Conservation (phyloP, 2,113 vertebrate genomes). For the Microtus montanus region DNA sequence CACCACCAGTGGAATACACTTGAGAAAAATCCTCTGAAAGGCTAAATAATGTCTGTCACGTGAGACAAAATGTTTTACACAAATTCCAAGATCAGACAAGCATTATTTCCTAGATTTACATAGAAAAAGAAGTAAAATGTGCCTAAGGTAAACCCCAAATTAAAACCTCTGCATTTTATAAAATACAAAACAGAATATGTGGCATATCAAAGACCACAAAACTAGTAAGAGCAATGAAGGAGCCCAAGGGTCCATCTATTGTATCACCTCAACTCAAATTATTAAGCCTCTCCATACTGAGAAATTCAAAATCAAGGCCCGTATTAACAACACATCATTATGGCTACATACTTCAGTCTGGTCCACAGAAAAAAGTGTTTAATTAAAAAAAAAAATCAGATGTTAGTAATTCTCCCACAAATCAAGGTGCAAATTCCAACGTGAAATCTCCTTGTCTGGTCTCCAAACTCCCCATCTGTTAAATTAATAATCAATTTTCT, state of each 20-base stretch:
- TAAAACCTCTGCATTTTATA: constrained; percentile 50
- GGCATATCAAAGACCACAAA: not conserved
- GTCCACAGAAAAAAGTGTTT: constrained; percentile 6
- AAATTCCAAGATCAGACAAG: not conserved
- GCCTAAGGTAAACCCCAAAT: not conserved
- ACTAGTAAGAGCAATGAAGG: constrained; percentile 7
- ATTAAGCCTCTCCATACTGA: not conserved
- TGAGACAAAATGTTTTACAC: constrained; percentile 22
- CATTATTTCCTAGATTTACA: not conserved
- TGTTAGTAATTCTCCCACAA: constrained; percentile 10
- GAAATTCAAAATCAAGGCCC: not conserved
- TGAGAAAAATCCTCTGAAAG: constrained; percentile 41
- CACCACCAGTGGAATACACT: constrained; percentile 10
- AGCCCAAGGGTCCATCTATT: not conserved
- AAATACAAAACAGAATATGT: not conserved
- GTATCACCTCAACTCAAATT: not conserved
- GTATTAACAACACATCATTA: not conserved
- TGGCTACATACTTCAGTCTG: not conserved
- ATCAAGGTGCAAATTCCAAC: not conserved
- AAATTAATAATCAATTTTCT: not conserved
- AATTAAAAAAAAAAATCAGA: not conserved
- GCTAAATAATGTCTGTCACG: not conserved
- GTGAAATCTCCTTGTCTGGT: not conserved
- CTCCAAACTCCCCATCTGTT: constrained; percentile 10
- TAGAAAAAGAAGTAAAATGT: not conserved